Percentiles rank a stretch among this genome's conserved stretches.
Evolutionary conservation across 1,140 invertebrate genomes (phyloP).

Genomic region (Drosophila teissieri): DNA sequence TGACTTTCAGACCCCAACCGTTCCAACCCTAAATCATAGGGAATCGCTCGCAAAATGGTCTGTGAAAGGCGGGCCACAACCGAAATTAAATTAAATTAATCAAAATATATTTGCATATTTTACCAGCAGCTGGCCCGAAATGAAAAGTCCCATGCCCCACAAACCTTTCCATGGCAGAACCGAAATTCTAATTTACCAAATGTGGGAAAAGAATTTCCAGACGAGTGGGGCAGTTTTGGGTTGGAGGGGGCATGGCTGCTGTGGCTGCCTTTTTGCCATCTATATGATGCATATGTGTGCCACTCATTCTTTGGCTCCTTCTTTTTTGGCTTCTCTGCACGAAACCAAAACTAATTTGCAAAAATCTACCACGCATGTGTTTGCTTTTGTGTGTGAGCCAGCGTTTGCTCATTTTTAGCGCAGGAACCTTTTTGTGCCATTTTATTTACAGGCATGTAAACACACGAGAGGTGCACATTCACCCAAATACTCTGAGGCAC

Average conservation of each 20-base stretch:
- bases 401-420: conserved; percentile 77
- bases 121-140: conserved; percentile 48
- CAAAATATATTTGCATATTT: conserved; percentile 72
- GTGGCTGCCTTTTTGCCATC: conserved; percentile 48
- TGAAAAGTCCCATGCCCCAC: conserved; percentile 17
- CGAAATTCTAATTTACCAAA: conserved; percentile 77
- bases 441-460: conserved; percentile 74
- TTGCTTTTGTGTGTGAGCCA: conserved; percentile 47
- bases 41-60: conserved; percentile 29
- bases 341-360: conserved; percentile 81
- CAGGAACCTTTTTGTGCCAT: conserved; percentile 54
- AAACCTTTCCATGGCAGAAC: conserved; percentile 21
- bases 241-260: background rate
- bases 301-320: conserved; percentile 41
- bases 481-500: conserved; percentile 38
- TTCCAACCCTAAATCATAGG: conserved; percentile 1
- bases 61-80: conserved; percentile 7
- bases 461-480: conserved; percentile 53
- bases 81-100: conserved; percentile 75
- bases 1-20: conserved; percentile 6
- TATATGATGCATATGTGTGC: conserved; percentile 58
- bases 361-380: conserved; percentile 70
- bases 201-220: conserved; percentile 75
- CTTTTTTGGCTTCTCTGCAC: conserved; percentile 37
- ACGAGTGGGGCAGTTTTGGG: conserved; percentile 22